These are phyloP conservation scores for Premnoplex brunnescens DNA, from an alignment of 2,797 vertebrate species.

Conservation along the genomic window DNA sequence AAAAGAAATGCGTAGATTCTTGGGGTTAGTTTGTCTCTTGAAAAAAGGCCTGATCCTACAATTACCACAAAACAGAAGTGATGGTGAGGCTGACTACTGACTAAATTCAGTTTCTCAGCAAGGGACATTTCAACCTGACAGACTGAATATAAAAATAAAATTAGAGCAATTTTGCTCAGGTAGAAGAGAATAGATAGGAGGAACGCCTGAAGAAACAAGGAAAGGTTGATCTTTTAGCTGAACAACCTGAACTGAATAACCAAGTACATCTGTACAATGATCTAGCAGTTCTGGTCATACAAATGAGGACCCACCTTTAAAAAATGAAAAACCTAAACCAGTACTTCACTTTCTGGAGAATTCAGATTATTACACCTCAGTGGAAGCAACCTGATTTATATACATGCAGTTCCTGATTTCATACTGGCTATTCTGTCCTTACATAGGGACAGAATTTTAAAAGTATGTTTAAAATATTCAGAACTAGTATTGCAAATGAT, in stretches of 20 bases:
- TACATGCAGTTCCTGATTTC: not conserved
- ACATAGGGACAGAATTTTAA: not conserved
- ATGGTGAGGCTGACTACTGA: not conserved
- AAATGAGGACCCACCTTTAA: not conserved
- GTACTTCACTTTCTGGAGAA: not conserved
- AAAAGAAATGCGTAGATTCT: not conserved
- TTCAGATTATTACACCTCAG: not conserved
- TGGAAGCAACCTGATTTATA: not conserved
- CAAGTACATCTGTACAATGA: rapidly evolving
- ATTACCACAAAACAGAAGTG: not conserved
- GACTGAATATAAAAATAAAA: not conserved
- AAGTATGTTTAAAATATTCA: not conserved
- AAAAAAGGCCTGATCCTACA: not conserved
- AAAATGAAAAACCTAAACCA: not conserved
- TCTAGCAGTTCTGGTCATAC: not conserved
- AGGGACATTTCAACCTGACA: not conserved
- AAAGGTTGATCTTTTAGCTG: not conserved
- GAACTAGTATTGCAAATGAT: not conserved
- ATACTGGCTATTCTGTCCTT: not conserved
- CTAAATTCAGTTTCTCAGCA: not conserved
- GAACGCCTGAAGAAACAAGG: not conserved
- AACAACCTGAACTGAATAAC: not conserved
- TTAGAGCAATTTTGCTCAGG: not conserved
- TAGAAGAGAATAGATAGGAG: not conserved
- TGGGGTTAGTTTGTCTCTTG: not conserved